phyloP scores from a whole-genome alignment of 2,797 vertebrate species.

The Sebastes hubbsi region DNA sequence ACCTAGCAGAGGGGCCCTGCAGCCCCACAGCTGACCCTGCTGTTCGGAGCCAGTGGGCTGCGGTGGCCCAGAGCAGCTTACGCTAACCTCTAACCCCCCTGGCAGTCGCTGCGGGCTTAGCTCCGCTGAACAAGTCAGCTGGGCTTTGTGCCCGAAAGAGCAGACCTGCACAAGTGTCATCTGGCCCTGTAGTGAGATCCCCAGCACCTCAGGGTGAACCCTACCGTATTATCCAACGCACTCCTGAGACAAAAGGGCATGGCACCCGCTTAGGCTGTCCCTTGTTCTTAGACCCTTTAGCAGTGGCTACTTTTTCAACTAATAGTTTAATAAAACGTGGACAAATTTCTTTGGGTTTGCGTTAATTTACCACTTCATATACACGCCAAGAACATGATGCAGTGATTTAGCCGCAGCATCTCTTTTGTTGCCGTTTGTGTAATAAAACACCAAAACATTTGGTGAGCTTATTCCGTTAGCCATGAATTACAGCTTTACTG shows the following conservation, averaged over 20 bases:
- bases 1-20: constrained; percentile 15
- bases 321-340: not conserved
- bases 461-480: not conserved
- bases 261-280: not conserved
- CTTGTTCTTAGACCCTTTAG: not conserved
- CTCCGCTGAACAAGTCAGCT: constrained; percentile 50
- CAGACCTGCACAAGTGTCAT: constrained; percentile 44
- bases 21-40: constrained; percentile 37
- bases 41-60: constrained; percentile 64
- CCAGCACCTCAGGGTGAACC: constrained; percentile 41
- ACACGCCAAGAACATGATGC: not conserved
- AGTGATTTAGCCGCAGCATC: not conserved
- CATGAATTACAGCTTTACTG: not conserved
- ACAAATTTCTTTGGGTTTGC: not conserved
- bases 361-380: not conserved
- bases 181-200: constrained; percentile 38
- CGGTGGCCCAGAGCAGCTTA: constrained; percentile 58
- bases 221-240: constrained; percentile 49
- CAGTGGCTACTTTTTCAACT: not conserved
- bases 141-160: constrained; percentile 60
- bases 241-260: constrained; percentile 46
- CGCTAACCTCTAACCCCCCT: constrained; percentile 59
- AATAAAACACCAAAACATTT: not conserved
- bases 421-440: not conserved
- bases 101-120: constrained; percentile 42